These are phyloP conservation scores for Penaeus japonicus DNA, from an alignment of 1,140 invertebrate species.

Conservation along the genomic window DNA sequence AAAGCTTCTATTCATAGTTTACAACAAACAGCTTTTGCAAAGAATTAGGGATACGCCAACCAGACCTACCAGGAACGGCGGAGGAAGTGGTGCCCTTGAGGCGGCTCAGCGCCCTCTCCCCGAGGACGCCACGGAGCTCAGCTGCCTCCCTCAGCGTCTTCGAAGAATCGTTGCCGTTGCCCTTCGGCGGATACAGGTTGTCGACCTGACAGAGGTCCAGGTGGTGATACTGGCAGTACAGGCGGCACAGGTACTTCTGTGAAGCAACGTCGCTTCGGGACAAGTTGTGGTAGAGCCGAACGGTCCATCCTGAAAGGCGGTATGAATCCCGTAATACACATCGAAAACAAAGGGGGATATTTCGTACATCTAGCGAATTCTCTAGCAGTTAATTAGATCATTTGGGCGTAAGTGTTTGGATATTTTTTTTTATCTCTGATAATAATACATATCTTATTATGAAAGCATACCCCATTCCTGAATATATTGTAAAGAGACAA, in stretches of 20 bases:
- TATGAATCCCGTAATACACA: neutral
- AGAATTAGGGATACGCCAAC: no score
- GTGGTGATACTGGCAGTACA: conserved; percentile 53
- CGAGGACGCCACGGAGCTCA: no score
- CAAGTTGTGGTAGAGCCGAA: conserved; percentile 55
- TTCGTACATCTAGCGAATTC: neutral
- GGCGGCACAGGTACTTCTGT: conserved; percentile 29
- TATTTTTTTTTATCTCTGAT: no score
- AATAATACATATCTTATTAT: neutral
- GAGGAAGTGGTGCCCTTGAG: no score
- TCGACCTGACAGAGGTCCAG: conserved; percentile 52
- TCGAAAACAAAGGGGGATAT: neutral
- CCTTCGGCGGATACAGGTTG: neutral
- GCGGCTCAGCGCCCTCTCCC: no score
- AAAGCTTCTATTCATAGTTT: no score
- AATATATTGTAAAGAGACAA: neutral
- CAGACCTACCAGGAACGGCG: no score
- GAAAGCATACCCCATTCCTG: neutral
- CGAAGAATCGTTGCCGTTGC: neutral
- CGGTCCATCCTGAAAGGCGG: conserved; percentile 41
- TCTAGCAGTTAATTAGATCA: no score
- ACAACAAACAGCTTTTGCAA: no score
- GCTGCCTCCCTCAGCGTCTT: no score
- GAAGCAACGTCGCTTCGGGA: neutral
- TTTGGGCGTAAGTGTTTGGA: no score